These are phyloP conservation scores for Tiliqua scincoides DNA, from an alignment of 2,113 vertebrate genomes.

Conservation along the genomic window DNA sequence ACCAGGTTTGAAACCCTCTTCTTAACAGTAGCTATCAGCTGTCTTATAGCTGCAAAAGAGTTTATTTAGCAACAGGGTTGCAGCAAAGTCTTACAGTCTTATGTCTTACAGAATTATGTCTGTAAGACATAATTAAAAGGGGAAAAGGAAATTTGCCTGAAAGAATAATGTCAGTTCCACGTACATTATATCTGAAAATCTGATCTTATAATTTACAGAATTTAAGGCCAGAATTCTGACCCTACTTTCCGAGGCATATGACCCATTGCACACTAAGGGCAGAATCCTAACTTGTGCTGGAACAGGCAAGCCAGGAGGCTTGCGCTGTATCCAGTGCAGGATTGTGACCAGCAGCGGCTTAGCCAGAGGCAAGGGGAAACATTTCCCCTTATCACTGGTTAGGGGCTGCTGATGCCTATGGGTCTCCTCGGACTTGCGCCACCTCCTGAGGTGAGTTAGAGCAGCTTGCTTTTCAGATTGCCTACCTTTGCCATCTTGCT, in stretches of 20 bases:
- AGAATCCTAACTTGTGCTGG: no score
- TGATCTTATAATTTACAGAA: constrained; percentile 42
- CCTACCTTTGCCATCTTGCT: neutral
- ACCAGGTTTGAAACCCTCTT: constrained; percentile 19
- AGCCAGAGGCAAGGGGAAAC: no score
- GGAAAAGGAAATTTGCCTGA: neutral
- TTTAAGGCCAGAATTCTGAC: neutral
- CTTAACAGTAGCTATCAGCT: constrained; percentile 5
- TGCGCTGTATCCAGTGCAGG: no score
- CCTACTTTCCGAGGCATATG: no score
- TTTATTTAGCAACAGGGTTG: neutral
- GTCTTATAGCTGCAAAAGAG: constrained; percentile 6
- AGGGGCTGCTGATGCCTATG: no score
- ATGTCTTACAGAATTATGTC: no score
- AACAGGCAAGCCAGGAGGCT: no score
- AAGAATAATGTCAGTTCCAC: neutral
- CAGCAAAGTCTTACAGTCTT: neutral
- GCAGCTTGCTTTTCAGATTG: neutral
- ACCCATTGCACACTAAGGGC: no score
- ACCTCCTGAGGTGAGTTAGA: no score
- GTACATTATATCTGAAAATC: constrained; percentile 8
- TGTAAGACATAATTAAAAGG: constrained; percentile 17
- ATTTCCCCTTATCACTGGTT: no score
- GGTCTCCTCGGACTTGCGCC: no score
- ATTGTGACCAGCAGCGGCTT: no score